phyloP scores from a whole-genome alignment of 2,888 invertebrate genomes.

The Copidosoma aretas region DNA sequence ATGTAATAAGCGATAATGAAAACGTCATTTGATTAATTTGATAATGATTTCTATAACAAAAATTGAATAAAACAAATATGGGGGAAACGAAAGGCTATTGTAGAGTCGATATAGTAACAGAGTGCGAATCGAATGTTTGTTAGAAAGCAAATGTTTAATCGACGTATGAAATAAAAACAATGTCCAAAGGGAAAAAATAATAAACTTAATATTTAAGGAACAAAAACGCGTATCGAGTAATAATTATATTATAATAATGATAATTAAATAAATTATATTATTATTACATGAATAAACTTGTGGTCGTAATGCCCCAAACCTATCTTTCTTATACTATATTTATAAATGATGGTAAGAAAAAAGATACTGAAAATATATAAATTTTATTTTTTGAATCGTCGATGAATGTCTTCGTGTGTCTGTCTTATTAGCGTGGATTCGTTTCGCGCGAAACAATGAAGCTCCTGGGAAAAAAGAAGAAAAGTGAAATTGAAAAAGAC shows the following conservation, averaged over 20 bases:
- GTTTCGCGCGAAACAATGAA: conserved; percentile 27
- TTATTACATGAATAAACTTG: not conserved
- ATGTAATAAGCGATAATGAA: conserved; percentile 27
- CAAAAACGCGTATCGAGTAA: not conserved
- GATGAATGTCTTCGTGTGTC: conserved; percentile 35
- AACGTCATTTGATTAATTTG: conserved; percentile 36
- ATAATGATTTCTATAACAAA: conserved; percentile 4
- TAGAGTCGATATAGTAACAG: not conserved
- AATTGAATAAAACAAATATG: not conserved
- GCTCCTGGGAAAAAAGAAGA: conserved; percentile 26
- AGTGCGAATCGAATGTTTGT: not conserved
- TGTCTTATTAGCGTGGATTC: conserved; percentile 25
- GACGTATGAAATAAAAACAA: not conserved
- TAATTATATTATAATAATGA: conserved; percentile 1
- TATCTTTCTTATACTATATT: conserved; percentile 56
- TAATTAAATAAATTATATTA: conserved; percentile 1
- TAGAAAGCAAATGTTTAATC: not conserved
- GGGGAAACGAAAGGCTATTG: not conserved
- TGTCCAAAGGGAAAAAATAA: not conserved
- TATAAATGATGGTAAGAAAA: conserved; percentile 14
- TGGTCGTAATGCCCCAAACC: conserved; percentile 47
- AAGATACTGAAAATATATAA: conserved; percentile 38
- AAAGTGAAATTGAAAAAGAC: not conserved
- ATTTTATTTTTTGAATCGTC: conserved; percentile 58
- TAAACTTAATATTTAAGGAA: conserved; percentile 1